phyloP scores from a whole-genome alignment of 2,888 invertebrate species.

The Nomada ruficornis region DNA sequence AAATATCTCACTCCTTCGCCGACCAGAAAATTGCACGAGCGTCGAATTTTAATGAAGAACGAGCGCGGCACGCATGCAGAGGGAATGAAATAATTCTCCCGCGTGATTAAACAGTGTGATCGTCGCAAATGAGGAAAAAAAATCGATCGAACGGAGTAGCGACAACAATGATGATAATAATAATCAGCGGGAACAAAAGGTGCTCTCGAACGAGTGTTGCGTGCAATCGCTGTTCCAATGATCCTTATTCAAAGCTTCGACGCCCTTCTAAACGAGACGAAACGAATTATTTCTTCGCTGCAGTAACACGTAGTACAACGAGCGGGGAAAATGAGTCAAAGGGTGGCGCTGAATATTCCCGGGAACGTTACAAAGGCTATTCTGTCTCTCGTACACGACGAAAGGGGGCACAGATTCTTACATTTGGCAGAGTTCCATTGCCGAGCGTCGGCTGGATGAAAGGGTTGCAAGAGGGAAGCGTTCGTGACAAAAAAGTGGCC shows the following conservation, averaged over 20 bases:
- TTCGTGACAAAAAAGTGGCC: conserved; percentile 27
- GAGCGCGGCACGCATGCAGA: too few species aligned
- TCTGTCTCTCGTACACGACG: conserved; percentile 1
- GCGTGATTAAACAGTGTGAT: background rate
- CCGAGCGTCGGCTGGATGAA: conserved; percentile 51
- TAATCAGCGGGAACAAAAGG: too few species aligned
- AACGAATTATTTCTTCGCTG: background rate
- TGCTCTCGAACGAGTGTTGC: too few species aligned
- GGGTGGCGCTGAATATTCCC: conserved; percentile 45
- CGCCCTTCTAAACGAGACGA: background rate
- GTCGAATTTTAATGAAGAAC: conserved; percentile 15
- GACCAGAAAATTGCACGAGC: background rate
- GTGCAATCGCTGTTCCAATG: background rate
- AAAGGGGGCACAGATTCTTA: conserved; percentile 44
- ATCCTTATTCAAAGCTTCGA: background rate
- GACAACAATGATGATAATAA: too few species aligned
- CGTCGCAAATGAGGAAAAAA: background rate
- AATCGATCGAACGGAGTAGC: background rate
- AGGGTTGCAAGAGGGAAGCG: conserved; percentile 25
- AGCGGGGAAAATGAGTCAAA: background rate
- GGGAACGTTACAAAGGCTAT: conserved; percentile 47
- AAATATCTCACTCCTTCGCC: too few species aligned
- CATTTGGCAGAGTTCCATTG: conserved; percentile 54
- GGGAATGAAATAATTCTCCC: background rate
- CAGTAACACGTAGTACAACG: background rate